Evolutionary conservation across 2,113 vertebrate genomes (phyloP), one percentile per base, ranked within the genome.

Genomic region (Aix galericulata): DNA sequence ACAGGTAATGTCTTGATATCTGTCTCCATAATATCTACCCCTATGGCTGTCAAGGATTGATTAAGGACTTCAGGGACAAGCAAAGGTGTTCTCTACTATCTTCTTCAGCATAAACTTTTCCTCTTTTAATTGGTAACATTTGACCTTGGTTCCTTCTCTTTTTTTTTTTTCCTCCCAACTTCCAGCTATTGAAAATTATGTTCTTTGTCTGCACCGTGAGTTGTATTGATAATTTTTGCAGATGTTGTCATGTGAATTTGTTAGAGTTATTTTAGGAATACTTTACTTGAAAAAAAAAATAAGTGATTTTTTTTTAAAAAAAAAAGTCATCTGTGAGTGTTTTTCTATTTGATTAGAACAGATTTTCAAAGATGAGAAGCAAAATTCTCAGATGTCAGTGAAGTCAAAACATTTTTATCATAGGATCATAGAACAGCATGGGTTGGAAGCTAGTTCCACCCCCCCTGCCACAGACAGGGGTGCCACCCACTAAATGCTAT

Each of bases 161-260:
- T 81, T 56, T 81, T 89, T 86, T 88, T 91, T 25, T 48, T 11
- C 10, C 46, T 40, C 18, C 40, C 80, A 46, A 94, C 93, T 96
- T 96, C 94, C 94, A 94, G 55, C 72, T 94, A 94, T 95, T 95
- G 89, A 95, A 94, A 94, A 89, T 69, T 1, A 56, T 16, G 20
- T 63, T 74, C 42, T 91, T 95, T 91, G 52, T 91, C 88, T 94
- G 40, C 32, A 94, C 91, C 74, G 40, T 91, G 69, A 76, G 26
- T 59, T 68, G 10, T 56, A 68, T 40, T 75, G 73, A 89, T 91
- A 81, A 25, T 78, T 83, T 91, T 90, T 91, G 60, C 88, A 94
- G 88, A 83, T 90, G 90, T 72, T 87, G 34, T 53, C 29, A 17
- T 82, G 22, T 77, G 32, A 34, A 32, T 93, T 82, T 53, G 27